These are phyloP conservation scores for Drosophila nasuta DNA, from an alignment of 1,140 invertebrate genomes.

Conservation along the genomic window DNA sequence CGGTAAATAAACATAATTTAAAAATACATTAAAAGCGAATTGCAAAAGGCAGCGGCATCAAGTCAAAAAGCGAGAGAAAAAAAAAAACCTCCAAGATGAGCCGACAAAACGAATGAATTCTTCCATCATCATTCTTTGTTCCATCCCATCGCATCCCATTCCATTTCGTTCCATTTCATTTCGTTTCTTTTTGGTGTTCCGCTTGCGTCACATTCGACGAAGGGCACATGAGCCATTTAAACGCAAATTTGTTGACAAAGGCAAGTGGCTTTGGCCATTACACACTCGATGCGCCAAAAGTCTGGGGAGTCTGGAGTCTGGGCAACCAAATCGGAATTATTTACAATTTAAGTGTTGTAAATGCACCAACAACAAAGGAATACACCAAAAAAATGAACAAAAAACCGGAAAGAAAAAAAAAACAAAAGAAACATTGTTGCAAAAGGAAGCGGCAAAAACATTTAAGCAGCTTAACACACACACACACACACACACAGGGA, in stretches of 20 bases:
- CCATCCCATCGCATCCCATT: not conserved
- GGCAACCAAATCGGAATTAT: slow-evolving; percentile 70
- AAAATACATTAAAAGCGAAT: slow-evolving; percentile 76
- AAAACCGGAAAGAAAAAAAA: slow-evolving; percentile 9
- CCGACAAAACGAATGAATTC: slow-evolving; percentile 22
- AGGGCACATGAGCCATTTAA: slow-evolving; percentile 68
- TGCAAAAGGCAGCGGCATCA: slow-evolving; percentile 40
- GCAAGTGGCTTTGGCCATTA: slow-evolving; percentile 81
- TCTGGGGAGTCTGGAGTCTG: slow-evolving; percentile 20
- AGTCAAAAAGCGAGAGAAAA: slow-evolving; percentile 27
- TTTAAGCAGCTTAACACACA: slow-evolving; percentile 76
- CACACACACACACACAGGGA: slow-evolving; percentile 54
- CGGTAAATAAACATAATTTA: slow-evolving; percentile 75
- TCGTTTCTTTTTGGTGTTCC: not conserved
- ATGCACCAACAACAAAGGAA: slow-evolving; percentile 55
- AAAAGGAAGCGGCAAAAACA: slow-evolving; percentile 69
- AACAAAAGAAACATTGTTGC: slow-evolving; percentile 67
- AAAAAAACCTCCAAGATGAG: slow-evolving; percentile 16
- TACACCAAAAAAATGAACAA: too few species aligned
- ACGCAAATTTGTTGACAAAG: slow-evolving; percentile 81
- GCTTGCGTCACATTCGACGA: not conserved
- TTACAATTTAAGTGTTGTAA: slow-evolving; percentile 83
- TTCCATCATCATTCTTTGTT: not conserved
- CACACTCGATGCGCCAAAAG: slow-evolving; percentile 54
- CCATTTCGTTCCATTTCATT: not conserved